Base-by-base conservation (phyloP, 1,140 invertebrate genomes). In the Portunus trituberculatus region DNA sequence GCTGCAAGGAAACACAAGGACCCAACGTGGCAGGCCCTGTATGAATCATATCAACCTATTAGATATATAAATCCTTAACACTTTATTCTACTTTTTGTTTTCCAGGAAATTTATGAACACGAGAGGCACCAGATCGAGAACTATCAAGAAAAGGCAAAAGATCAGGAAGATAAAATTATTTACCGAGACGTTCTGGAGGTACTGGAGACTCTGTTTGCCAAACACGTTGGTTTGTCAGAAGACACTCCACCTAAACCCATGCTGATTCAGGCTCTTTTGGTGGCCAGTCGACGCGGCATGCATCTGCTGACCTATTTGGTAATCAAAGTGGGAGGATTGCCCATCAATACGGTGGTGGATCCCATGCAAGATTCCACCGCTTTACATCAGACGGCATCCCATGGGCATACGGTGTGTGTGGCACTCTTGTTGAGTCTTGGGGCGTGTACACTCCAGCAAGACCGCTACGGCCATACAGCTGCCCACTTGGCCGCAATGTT, bases 401-500 rank as follows among this genome's bases (percentile, higher is more conserved):
- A 91, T 28, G 94, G 94, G 12, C 67, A 91, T 46, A 91, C 93
- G 4, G 93, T 76, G 3, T 94, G 88, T 16, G 48, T 91, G 39
- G 67, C 67, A 14, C 88, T 94, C 1, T 82, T 94, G 3, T 20
- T 84, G 7, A 39, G 45, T 83, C 88, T 91, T 20, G 89, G 89
- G 10, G 93, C 93, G 8, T 8, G 31, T 6, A 25, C 45, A 10
- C 45, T 91, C 6, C 8, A 84, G 2, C 59, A 10, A 29, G 93
- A 94, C 88, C 32, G 87, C 12, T 94, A 52, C 8, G 67, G 45
- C 2, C 94, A 95, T 20, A 95, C 94, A 10, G 45, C 94, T 16
- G 67, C 52, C n/a, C 94, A 95, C 46, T 88, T 92, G 82, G 94
- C 94, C 7, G 94, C 82, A 31, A 95, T 95, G 94, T 92, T 92